A percentile compares a stretch with the other conserved stretches of the same genome.
phyloP scores from a whole-genome alignment of 2,888 invertebrate genomes.

The Pachydiplax longipennis region DNA sequence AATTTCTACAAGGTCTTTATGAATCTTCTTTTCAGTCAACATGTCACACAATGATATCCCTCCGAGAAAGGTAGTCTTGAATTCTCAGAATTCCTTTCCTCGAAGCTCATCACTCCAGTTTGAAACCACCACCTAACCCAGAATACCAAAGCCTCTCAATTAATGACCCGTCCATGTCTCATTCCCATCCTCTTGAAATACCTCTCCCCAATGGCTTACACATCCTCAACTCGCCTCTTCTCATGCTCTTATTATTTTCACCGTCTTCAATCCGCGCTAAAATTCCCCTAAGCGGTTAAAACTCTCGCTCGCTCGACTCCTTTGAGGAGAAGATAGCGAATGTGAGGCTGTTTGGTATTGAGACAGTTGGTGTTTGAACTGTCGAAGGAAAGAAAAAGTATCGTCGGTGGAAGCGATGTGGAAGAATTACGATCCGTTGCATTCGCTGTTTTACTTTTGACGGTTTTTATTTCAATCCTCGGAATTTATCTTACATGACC shows the following conservation, averaged over 20 bases:
- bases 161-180: not conserved
- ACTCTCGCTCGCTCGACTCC: not conserved
- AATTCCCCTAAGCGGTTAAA: not conserved
- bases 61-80: no score
- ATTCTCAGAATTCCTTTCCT: not conserved
- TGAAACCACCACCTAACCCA: not conserved
- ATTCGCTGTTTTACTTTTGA: not conserved
- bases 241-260: not conserved
- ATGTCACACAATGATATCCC: no score
- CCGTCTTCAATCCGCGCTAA: not conserved
- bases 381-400: not conserved
- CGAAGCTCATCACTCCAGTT: not conserved
- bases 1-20: no score
- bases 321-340: not conserved
- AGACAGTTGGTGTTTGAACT: not conserved
- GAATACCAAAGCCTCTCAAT: not conserved
- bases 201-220: not conserved
- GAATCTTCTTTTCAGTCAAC: no score
- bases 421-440: not conserved
- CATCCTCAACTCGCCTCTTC: not conserved
- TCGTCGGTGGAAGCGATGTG: not conserved
- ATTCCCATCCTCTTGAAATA: not conserved
- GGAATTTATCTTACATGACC: not conserved
- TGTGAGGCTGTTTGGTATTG: not conserved
- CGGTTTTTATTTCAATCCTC: not conserved